Evolutionary conservation across 2,888 invertebrate species (phyloP).

Genomic region (Itoplectis maculator): DNA sequence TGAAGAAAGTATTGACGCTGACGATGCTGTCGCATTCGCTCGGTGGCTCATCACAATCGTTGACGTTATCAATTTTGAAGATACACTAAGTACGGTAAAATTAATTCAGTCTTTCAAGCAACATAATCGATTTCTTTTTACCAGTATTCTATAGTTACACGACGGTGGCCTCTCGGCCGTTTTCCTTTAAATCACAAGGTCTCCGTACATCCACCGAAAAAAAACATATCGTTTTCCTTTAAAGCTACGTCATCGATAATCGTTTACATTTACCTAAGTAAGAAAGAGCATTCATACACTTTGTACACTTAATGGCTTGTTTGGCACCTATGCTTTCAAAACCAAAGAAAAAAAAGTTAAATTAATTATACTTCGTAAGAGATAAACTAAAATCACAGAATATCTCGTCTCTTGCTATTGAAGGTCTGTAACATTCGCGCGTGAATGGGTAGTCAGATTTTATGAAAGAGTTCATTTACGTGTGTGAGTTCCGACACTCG

Average conservation of each 20-base stretch:
- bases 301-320: constrained; percentile 68
- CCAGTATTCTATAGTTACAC: constrained; percentile 25
- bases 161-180: constrained; percentile 13
- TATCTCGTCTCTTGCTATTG: constrained; percentile 61
- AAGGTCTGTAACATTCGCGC: constrained; percentile 33
- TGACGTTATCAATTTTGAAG: constrained; percentile 51
- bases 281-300: constrained; percentile 67
- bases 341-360: constrained; percentile 23
- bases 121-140: constrained; percentile 57
- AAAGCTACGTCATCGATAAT: constrained; percentile 51
- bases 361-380: constrained; percentile 40
- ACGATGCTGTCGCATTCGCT: constrained; percentile 34
- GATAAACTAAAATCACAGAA: constrained; percentile 79
- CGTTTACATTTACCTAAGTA: constrained; percentile 59
- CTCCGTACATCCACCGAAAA: constrained; percentile 36
- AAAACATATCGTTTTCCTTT: constrained; percentile 34
- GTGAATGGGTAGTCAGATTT: constrained; percentile 44
- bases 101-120: constrained; percentile 79
- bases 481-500: constrained; percentile 1
- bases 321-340: constrained; percentile 64
- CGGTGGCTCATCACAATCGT: constrained; percentile 41
- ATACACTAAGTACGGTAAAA: constrained; percentile 76
- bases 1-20: constrained; percentile 21
- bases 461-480: constrained; percentile 23
- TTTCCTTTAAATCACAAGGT: constrained; percentile 34